These are phyloP conservation scores for Drosophila nigritarsus DNA, from an alignment of 2,888 invertebrate species.

Conservation along the genomic window DNA sequence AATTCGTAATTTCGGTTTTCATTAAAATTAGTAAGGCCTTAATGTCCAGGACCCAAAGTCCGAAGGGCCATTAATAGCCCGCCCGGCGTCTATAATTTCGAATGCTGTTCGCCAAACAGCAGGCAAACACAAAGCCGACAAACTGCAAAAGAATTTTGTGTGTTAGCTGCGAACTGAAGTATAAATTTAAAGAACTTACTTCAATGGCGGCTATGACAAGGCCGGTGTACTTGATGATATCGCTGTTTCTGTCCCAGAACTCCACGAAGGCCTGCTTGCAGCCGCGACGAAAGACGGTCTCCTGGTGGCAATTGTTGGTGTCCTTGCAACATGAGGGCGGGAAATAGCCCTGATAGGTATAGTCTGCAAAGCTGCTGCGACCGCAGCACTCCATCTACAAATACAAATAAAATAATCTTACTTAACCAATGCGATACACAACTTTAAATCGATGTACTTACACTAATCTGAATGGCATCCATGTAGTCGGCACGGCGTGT, in stretches of 20 bases:
- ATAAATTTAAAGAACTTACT: conserved; percentile 85
- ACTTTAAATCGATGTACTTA: conserved; percentile 50
- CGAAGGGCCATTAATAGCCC: conserved; percentile 85
- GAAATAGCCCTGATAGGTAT: conserved; percentile 80
- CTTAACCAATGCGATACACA: neutral
- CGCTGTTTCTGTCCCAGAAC: conserved; percentile 83
- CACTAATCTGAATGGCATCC: conserved; percentile 83
- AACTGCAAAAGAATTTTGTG: conserved; percentile 85
- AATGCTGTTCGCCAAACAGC: conserved; percentile 94
- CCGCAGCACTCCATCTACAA: conserved; percentile 83
- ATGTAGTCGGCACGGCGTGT: conserved; percentile 82
- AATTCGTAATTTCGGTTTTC: conserved; percentile 76
- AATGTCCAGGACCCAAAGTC: conserved; percentile 4
- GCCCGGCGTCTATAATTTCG: conserved; percentile 92
- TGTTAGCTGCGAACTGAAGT: neutral
- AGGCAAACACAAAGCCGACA: conserved; percentile 92
- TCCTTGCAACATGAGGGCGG: conserved; percentile 82
- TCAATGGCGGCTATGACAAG: conserved; percentile 90
- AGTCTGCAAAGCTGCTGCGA: conserved; percentile 75
- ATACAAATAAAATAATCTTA: neutral
- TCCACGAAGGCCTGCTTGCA: conserved; percentile 85
- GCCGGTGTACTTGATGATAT: conserved; percentile 88
- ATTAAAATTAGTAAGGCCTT: conserved; percentile 66
- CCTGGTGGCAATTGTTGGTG: conserved; percentile 73
- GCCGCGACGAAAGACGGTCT: conserved; percentile 77